phyloP scores from a whole-genome alignment of 37 sponge, comb jelly and placozoan species.

The Lycopodina hypogea region DNA sequence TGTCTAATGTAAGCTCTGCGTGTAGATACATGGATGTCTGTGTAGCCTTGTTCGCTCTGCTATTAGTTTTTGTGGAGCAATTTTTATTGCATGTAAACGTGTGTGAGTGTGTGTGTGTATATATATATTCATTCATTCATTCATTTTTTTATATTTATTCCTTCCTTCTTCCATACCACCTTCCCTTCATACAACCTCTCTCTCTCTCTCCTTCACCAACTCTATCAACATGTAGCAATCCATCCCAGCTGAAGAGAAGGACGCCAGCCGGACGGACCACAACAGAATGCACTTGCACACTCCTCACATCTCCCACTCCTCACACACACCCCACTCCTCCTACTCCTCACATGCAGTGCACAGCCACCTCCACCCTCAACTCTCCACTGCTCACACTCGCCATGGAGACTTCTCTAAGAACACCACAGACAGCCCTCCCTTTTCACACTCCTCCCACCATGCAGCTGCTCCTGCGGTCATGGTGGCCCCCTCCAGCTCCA shows the following conservation, averaged over 20 bases:
- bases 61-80: too few species aligned
- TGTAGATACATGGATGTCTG: too few species aligned
- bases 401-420: constrained; percentile 1
- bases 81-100: too few species aligned
- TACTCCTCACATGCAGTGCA: background rate
- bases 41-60: too few species aligned
- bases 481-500: too few species aligned
- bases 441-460: background rate
- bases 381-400: background rate
- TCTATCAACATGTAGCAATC: background rate
- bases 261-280: background rate
- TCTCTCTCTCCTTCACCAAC: too few species aligned
- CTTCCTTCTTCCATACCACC: too few species aligned
- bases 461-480: background rate
- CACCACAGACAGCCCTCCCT: constrained; percentile 29
- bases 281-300: background rate
- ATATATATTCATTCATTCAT: too few species aligned
- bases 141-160: too few species aligned
- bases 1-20: too few species aligned
- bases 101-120: too few species aligned
- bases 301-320: background rate
- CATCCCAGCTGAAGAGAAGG: constrained; percentile 9
- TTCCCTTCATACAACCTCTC: too few species aligned
- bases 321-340: background rate
- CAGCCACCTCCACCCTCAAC: background rate